phyloP scores from a whole-genome alignment of 2,797 vertebrate species.

The Erpetoichthys calabaricus region DNA sequence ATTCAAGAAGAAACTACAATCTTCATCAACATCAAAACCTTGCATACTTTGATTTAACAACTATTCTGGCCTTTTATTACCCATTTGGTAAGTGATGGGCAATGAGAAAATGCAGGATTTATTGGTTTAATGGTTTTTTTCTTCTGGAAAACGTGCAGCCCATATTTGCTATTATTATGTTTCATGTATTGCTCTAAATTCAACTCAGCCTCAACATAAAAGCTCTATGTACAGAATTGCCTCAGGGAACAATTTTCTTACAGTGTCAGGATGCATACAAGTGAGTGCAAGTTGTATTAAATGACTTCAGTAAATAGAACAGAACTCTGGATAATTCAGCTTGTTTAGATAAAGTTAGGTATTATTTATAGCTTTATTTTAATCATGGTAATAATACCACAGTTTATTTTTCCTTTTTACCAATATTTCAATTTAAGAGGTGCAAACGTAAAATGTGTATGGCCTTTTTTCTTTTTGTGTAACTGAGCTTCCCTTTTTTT shows the following conservation, averaged over 20 bases:
- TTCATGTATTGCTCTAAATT: slow-evolving; percentile 18
- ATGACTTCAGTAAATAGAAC: slow-evolving; percentile 13
- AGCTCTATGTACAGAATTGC: slow-evolving; percentile 23
- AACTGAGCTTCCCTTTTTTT: too few relatives aligned
- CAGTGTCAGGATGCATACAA: slow-evolving; percentile 24
- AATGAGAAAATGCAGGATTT: slow-evolving; percentile 2
- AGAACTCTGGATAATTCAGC: too few relatives aligned
- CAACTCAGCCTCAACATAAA: slow-evolving; percentile 15
- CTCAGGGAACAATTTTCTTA: slow-evolving; percentile 26
- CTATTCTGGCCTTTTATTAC: neutral
- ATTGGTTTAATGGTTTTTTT: slow-evolving; percentile 10
- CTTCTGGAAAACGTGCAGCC: slow-evolving; percentile 8
- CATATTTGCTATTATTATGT: slow-evolving; percentile 18
- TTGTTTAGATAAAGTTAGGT: too few relatives aligned
- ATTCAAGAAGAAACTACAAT: neutral
- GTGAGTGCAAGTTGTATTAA: slow-evolving; percentile 27
- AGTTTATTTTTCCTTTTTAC: too few relatives aligned
- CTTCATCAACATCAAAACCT: slow-evolving; percentile 1
- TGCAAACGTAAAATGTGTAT: too few relatives aligned
- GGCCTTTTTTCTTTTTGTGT: too few relatives aligned
- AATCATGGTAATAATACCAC: too few relatives aligned
- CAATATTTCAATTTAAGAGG: too few relatives aligned
- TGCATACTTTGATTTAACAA: slow-evolving; percentile 9
- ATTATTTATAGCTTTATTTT: too few relatives aligned
- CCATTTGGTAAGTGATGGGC: neutral